These are phyloP conservation scores for Eupithecia exiguata DNA, from an alignment of 2,888 invertebrate species.

Conservation along the genomic window DNA sequence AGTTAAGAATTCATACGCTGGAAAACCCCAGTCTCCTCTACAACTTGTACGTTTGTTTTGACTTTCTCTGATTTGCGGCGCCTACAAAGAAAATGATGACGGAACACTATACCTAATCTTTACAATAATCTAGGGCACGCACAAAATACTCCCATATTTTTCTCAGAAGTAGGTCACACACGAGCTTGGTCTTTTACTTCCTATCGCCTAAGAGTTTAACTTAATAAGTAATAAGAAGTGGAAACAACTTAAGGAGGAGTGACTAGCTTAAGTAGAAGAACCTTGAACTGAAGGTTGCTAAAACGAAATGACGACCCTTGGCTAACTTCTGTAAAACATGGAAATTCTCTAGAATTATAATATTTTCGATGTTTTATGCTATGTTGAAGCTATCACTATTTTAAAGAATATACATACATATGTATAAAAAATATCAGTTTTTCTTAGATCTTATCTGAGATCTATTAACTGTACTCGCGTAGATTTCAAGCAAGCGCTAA, in stretches of 20 bases:
- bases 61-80: conserved; percentile 63
- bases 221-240: not conserved
- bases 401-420: not conserved
- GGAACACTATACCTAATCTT: conserved; percentile 52
- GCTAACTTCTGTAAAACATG: not conserved
- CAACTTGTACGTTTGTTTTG: conserved; percentile 60
- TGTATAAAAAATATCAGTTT: not conserved
- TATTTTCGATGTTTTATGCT: not conserved
- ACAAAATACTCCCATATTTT: conserved; percentile 35
- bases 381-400: not conserved
- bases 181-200: conserved; percentile 68
- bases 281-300: not conserved
- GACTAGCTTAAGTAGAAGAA: not conserved
- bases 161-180: conserved; percentile 62
- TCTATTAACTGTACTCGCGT: too few relatives aligned
- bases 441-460: not conserved
- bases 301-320: not conserved
- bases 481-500: not conserved
- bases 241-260: not conserved
- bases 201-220: conserved; percentile 41
- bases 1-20: not conserved
- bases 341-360: not conserved
- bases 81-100: conserved; percentile 67
- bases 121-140: conserved; percentile 65
- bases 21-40: conserved; percentile 46